A percentile compares a stretch with the other conserved stretches of the same genome.
phyloP scores from a whole-genome alignment of 1,140 invertebrate species.

The Heliconius congener region DNA sequence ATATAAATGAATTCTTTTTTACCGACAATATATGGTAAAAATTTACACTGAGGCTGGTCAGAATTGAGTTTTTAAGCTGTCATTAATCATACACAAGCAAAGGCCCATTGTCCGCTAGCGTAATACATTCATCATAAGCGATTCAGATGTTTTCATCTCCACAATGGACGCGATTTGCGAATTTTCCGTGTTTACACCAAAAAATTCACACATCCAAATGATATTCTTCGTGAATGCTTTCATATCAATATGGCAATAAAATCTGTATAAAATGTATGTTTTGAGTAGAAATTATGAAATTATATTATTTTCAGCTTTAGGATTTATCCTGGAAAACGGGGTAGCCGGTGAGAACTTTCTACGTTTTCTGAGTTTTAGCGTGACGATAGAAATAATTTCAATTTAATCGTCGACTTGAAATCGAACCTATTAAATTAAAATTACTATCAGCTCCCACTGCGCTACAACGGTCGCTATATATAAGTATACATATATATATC shows the following conservation, averaged over 20 bases:
- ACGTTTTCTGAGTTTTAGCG: too few species aligned
- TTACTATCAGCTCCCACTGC: too few species aligned
- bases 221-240: constrained; percentile 14
- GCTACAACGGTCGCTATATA: too few species aligned
- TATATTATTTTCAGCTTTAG: neutral
- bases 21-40: neutral
- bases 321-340: too few species aligned
- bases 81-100: constrained; percentile 37
- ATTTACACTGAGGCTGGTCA: constrained; percentile 16
- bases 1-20: neutral
- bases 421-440: too few species aligned
- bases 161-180: constrained; percentile 27
- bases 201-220: neutral
- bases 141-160: constrained; percentile 33
- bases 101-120: constrained; percentile 33
- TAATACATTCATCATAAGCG: constrained; percentile 38
- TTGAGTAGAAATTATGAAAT: neutral
- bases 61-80: constrained; percentile 39
- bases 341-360: too few species aligned
- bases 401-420: too few species aligned
- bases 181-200: neutral
- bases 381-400: too few species aligned
- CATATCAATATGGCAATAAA: neutral
- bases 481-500: too few species aligned
- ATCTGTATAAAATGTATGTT: neutral